These are phyloP conservation scores for Albula glossodonta DNA, from an alignment of 2,113 vertebrate genomes.

Conservation along the genomic window DNA sequence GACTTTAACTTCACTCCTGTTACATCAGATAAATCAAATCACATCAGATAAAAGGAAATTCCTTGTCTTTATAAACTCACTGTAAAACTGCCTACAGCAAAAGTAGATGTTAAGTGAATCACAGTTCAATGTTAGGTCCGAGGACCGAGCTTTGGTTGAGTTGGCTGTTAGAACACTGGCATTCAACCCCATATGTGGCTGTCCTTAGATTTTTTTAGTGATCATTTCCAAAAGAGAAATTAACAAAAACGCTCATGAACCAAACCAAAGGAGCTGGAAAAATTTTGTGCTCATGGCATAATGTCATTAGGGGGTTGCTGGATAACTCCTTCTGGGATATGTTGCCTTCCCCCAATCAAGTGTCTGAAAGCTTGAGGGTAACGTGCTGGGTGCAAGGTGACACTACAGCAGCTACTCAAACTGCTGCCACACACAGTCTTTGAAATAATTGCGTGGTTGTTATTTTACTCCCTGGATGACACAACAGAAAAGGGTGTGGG, in stretches of 20 bases:
- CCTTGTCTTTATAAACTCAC: background rate
- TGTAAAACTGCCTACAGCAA: background rate
- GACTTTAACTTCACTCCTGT: background rate
- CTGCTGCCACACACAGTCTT: slow-evolving; percentile 44
- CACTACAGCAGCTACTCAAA: slow-evolving; percentile 43
- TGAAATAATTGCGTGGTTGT: slow-evolving; percentile 41
- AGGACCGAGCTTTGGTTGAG: background rate
- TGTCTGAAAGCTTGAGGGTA: slow-evolving; percentile 44
- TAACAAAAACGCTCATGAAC: slow-evolving; percentile 40
- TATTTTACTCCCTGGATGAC: slow-evolving; percentile 39
- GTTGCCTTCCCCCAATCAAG: slow-evolving; percentile 46
- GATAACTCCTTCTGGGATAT: slow-evolving; percentile 43
- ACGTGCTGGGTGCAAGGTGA: slow-evolving; percentile 12
- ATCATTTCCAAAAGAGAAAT: slow-evolving; percentile 16
- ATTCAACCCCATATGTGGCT: slow-evolving; percentile 26
- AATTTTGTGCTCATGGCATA: slow-evolving; percentile 42
- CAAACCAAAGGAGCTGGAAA: slow-evolving; percentile 39
- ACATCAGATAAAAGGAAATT: background rate
- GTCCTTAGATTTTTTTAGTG: slow-evolving; percentile 7
- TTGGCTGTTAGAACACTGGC: background rate
- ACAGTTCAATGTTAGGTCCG: background rate
- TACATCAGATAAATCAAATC: background rate
- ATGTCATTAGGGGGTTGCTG: slow-evolving; percentile 53
- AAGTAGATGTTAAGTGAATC: background rate
- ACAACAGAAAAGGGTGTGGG: slow-evolving; percentile 27